Base-by-base conservation (phyloP, 2,888 invertebrate species). In the Watsonalla binaria region DNA sequence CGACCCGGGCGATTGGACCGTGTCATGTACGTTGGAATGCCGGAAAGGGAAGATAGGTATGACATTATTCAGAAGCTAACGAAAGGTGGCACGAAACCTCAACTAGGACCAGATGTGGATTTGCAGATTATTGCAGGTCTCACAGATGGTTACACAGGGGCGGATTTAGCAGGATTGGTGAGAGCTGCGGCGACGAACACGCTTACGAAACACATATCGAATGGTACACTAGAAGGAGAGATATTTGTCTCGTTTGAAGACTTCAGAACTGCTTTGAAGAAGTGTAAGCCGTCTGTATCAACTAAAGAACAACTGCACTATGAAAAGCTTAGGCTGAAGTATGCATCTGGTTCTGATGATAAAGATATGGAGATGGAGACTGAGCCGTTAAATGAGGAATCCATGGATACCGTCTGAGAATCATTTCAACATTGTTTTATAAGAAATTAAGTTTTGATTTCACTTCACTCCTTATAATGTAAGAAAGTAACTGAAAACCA, bases 31-130 rank as follows among this genome's bases (percentile, higher is more conserved):
- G 97, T 99, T 2, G 98, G 97, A 0, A 91, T 99, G 74, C 99
- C 99, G 0, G 92, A 92, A 5, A 84, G 92, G 5, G 84, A 92
- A 9, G 99, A 98, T 74, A 92, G 99, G 56, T 92, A 93, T 0
- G 98, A 98, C 65, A 99, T 99, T 66, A 90, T 99, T 14, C 92
- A 92, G 68, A 96, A 98, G 45, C 91, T 98, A 1, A 98, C 98
- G 0, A 98, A 97, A 95, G 93, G 95, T 74, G 96, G 97, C 13
- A 95, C 95, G 0, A 93, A 92, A 66, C 98, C 98, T 0, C 91
- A 90, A 58, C 81, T 99, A 53, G 93, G 93, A 0, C 85, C 92
- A 0, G 96, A 97, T 81, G 96, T 98, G 0, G 92, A 95, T 74
- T 89, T 99, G 60, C 91, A 92, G 61, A 87, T 91, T 5, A 89